A percentile compares a stretch with the other conserved stretches of the same genome.
These are phyloP conservation scores for Drosophila sordidula DNA, from an alignment of 2,888 invertebrate species.

Conservation along the genomic window DNA sequence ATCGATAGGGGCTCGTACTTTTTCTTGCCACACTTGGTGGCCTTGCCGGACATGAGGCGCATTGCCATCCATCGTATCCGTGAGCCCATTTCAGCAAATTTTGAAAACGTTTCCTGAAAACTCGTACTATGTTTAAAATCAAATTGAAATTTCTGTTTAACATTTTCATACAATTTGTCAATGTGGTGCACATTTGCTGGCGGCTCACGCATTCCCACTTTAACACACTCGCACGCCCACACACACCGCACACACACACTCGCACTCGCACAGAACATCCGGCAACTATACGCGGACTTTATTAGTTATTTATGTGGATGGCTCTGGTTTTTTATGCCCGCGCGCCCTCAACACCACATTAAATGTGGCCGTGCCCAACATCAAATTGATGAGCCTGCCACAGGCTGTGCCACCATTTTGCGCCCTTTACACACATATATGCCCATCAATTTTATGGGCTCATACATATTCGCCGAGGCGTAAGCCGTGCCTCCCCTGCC, in stretches of 20 bases:
- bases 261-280: constrained; percentile 2
- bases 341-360: constrained; percentile 67
- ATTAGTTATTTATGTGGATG: constrained; percentile 72
- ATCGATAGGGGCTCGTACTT: constrained; percentile 30
- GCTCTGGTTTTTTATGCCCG: constrained; percentile 51
- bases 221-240: constrained; percentile 34
- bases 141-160: background rate
- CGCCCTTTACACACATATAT: constrained; percentile 18
- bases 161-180: constrained; percentile 26
- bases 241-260: constrained; percentile 31
- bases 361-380: constrained; percentile 62
- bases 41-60: background rate
- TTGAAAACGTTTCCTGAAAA: background rate
- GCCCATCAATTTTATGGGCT: constrained; percentile 71
- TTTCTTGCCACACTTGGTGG: background rate
- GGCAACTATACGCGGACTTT: constrained; percentile 52
- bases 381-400: constrained; percentile 74
- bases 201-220: constrained; percentile 47
- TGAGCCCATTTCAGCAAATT: background rate
- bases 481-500: constrained; percentile 14
- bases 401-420: constrained; percentile 48
- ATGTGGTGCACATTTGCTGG: constrained; percentile 19
- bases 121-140: background rate
- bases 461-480: constrained; percentile 50
- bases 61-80: background rate